phyloP scores from a whole-genome alignment of 2,113 vertebrate species.

The Australoheros scitulus region DNA sequence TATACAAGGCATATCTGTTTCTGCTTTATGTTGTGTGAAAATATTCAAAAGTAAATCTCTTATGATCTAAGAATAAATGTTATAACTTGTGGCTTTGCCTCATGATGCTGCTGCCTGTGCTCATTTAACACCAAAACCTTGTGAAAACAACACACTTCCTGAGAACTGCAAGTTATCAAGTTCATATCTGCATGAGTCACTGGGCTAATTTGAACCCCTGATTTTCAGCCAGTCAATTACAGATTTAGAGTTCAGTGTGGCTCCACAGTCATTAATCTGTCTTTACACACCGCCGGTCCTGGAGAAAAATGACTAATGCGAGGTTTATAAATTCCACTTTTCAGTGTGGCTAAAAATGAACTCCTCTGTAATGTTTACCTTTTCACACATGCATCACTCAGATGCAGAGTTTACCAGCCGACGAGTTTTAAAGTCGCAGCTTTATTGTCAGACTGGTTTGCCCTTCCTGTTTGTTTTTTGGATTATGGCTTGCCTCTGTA shows the following conservation, averaged over 20 bases:
- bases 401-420: constrained; percentile 4
- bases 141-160: constrained; percentile 59
- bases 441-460: constrained; percentile 10
- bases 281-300: background rate
- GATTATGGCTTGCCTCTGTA: constrained; percentile 60
- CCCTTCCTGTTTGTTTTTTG: constrained; percentile 59
- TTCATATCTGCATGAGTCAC: constrained; percentile 63
- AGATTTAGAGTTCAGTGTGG: constrained; percentile 39
- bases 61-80: constrained; percentile 4
- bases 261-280: constrained; percentile 39
- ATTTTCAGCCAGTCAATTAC: constrained; percentile 48
- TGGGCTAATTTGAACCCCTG: constrained; percentile 45
- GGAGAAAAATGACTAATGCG: constrained; percentile 30
- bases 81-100: constrained; percentile 23
- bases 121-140: constrained; percentile 30
- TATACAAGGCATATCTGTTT: constrained; percentile 18
- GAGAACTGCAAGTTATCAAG: constrained; percentile 50
- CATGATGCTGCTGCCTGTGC: background rate
- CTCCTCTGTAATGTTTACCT: constrained; percentile 35
- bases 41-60: constrained; percentile 19
- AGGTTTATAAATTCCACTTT: constrained; percentile 40
- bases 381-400: constrained; percentile 15
- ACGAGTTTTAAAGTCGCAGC: constrained; percentile 11
- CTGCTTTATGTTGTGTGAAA: constrained; percentile 29
- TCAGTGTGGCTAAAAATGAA: constrained; percentile 30